These are phyloP conservation scores for Aethes cnicana DNA, from an alignment of 2,888 invertebrate species.

Conservation along the genomic window DNA sequence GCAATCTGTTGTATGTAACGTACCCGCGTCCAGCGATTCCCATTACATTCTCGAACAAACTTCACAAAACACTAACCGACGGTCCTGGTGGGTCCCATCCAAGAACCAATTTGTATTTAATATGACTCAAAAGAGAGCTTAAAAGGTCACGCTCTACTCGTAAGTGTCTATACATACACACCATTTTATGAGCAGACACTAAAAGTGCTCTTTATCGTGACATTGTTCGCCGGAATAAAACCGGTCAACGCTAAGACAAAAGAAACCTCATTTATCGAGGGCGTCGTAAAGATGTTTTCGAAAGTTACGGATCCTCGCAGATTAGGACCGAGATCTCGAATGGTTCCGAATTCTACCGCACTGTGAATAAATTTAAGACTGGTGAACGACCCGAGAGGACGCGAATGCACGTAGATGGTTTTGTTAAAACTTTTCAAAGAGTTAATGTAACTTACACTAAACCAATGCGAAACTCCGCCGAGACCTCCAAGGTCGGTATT, in stretches of 20 bases:
- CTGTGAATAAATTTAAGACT: constrained; percentile 64
- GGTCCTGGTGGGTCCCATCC: constrained; percentile 17
- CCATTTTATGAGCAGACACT: constrained; percentile 56
- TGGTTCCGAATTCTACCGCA: constrained; percentile 45
- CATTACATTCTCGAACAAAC: constrained; percentile 1
- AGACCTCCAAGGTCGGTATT: constrained; percentile 70
- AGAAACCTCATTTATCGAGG: constrained; percentile 46
- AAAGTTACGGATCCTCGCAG: constrained; percentile 54
- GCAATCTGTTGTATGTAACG: no score
- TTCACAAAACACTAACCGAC: constrained; percentile 20
- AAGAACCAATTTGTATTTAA: constrained; percentile 48
- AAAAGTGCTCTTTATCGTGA: constrained; percentile 61
- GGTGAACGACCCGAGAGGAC: neutral
- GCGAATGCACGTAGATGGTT: neutral
- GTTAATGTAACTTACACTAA: constrained; percentile 14
- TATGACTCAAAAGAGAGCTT: constrained; percentile 50
- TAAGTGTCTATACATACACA: no score
- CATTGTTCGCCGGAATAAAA: constrained; percentile 54
- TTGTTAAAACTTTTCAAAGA: constrained; percentile 6
- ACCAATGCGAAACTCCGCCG: constrained; percentile 7
- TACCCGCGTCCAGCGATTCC: constrained; percentile 6
- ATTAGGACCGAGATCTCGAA: constrained; percentile 33
- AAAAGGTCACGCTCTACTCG: constrained; percentile 66
- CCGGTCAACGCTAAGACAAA: constrained; percentile 40
- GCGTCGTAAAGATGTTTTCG: constrained; percentile 51